Evolutionary conservation across 2,113 vertebrate species (phyloP).

Genomic region (Chinchilla lanigera): DNA sequence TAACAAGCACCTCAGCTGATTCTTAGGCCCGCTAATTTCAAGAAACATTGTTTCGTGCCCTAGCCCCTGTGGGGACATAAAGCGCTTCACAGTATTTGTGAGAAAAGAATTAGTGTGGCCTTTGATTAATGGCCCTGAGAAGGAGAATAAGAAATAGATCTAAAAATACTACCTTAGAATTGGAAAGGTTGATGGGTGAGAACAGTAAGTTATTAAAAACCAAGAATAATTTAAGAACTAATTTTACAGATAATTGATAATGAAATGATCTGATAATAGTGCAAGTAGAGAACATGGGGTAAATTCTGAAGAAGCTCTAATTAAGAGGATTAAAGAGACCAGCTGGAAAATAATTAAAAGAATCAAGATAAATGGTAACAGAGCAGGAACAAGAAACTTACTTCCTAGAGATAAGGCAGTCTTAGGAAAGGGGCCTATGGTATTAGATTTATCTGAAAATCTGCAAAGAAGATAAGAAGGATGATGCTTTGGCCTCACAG

Average conservation of each 20-base stretch:
- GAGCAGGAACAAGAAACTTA: constrained; percentile 65
- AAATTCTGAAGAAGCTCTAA: constrained; percentile 73
- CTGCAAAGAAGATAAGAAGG: constrained; percentile 20
- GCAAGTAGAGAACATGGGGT: constrained; percentile 65
- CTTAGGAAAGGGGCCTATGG: constrained; percentile 39
- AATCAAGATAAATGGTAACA: constrained; percentile 77
- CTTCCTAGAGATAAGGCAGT: constrained; percentile 43
- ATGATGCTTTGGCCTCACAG: background rate
- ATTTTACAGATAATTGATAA: constrained; percentile 84
- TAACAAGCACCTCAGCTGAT: background rate
- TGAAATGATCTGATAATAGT: constrained; percentile 81
- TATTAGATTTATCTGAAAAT: constrained; percentile 37
- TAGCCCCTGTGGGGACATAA: background rate
- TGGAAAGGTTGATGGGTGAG: constrained; percentile 79
- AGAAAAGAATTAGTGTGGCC: constrained; percentile 46
- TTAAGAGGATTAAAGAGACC: constrained; percentile 79
- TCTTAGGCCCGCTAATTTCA: background rate
- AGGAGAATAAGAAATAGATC: constrained; percentile 66
- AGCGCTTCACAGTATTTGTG: background rate
- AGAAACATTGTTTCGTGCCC: background rate
- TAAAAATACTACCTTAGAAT: constrained; percentile 81
- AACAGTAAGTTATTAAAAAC: constrained; percentile 80
- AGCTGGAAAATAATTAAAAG: constrained; percentile 76
- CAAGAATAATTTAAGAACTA: constrained; percentile 80
- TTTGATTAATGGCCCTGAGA: constrained; percentile 73